Evolutionary conservation across 2,797 vertebrate genomes (phyloP).

Genomic region (Phrynocephalus guinanensis): DNA sequence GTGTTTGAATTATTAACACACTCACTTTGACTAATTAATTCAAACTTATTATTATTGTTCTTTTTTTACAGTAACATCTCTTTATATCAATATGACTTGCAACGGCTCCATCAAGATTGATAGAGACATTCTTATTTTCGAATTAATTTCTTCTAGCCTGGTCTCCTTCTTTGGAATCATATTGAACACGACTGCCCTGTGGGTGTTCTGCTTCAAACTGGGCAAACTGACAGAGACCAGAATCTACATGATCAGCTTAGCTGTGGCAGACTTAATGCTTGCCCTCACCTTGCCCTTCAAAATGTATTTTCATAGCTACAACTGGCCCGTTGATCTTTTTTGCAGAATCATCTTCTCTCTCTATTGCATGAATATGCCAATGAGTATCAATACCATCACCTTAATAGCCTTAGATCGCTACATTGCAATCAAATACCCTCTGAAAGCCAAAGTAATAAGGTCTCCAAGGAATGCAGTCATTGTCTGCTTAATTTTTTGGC

Average conservation of each 20-base stretch:
- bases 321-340: background rate
- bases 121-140: slow-evolving; percentile 47
- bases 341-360: slow-evolving; percentile 51
- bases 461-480: slow-evolving; percentile 66
- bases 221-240: slow-evolving; percentile 67
- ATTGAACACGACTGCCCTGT: slow-evolving; percentile 56
- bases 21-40: slow-evolving; percentile 29
- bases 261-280: slow-evolving; percentile 72
- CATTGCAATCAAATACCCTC: slow-evolving; percentile 73
- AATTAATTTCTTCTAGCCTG: slow-evolving; percentile 58
- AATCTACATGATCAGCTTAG: slow-evolving; percentile 71
- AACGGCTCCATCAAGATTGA: slow-evolving; percentile 40
- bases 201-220: slow-evolving; percentile 68
- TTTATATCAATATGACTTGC: slow-evolving; percentile 33
- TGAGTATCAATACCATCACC: slow-evolving; percentile 75
- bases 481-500: slow-evolving; percentile 72
- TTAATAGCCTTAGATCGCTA: slow-evolving; percentile 75
- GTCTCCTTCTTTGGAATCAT: slow-evolving; percentile 58
- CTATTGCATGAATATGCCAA: slow-evolving; percentile 76
- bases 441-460: slow-evolving; percentile 66
- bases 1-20: accelerated
- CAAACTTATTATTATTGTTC: no score
- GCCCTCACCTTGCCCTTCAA: slow-evolving; percentile 83
- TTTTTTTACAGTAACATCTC: slow-evolving; percentile 51
- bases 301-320: slow-evolving; percentile 55